A percentile compares a stretch with the other conserved stretches of the same genome.
Evolutionary conservation across 2,888 invertebrate genomes (phyloP).

Genomic region (Chymomyza amoena): DNA sequence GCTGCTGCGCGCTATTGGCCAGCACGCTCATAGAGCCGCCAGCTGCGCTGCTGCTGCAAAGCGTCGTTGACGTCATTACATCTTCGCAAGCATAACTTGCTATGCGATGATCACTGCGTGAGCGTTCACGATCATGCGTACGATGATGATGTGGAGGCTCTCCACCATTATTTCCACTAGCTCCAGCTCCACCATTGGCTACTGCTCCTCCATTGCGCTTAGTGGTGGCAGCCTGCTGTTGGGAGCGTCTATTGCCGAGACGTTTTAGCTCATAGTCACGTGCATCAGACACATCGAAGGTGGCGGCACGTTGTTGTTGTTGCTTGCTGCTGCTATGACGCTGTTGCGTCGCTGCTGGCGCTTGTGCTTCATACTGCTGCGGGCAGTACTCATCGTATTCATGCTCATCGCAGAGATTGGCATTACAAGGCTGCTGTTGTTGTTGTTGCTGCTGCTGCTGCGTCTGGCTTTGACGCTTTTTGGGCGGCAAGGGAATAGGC

Average conservation of each 20-base stretch:
- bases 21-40: slow-evolving; percentile 53
- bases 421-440: slow-evolving; percentile 54
- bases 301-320: slow-evolving; percentile 69
- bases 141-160: slow-evolving; percentile 49
- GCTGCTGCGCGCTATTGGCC: slow-evolving; percentile 44
- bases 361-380: slow-evolving; percentile 54
- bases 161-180: slow-evolving; percentile 5
- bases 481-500: slow-evolving; percentile 65
- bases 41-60: slow-evolving; percentile 42
- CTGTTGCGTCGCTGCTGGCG: slow-evolving; percentile 31
- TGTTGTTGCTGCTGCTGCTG: slow-evolving; percentile 24
- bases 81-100: slow-evolving; percentile 73
- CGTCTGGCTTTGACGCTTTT: slow-evolving; percentile 58
- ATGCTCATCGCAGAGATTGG: slow-evolving; percentile 75
- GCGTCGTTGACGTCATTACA: slow-evolving; percentile 27
- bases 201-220: slow-evolving; percentile 63
- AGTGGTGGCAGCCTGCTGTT: slow-evolving; percentile 73
- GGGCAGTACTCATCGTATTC: slow-evolving; percentile 78
- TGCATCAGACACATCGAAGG: slow-evolving; percentile 76
- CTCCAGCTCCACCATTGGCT: slow-evolving; percentile 39
- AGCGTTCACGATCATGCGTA: slow-evolving; percentile 69
- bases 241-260: slow-evolving; percentile 74
- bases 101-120: slow-evolving; percentile 75
- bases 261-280: slow-evolving; percentile 76
- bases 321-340: slow-evolving; percentile 25